phyloP scores from a whole-genome alignment of 2,888 invertebrate genomes.

The Nephrotoma guestfalica region DNA sequence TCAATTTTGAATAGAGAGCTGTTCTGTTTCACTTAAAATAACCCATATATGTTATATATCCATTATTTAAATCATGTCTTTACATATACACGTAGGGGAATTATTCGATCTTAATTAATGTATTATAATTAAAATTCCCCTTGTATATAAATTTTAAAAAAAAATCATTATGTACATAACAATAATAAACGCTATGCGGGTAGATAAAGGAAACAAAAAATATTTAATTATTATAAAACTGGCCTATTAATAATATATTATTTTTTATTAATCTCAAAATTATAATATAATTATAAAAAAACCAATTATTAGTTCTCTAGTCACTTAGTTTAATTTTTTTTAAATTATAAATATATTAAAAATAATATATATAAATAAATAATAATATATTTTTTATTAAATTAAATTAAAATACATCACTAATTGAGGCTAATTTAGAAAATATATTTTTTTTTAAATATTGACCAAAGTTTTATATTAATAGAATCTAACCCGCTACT shows the following conservation, averaged over 20 bases:
- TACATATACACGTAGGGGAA: background rate
- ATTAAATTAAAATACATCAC: background rate
- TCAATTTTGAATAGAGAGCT: too few relatives aligned
- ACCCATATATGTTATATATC: too few relatives aligned
- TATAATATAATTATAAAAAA: background rate
- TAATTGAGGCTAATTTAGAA: background rate
- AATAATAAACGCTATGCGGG: slow-evolving; percentile 1
- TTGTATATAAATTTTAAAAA: background rate
- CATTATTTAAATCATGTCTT: background rate
- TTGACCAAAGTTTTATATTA: background rate
- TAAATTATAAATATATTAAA: background rate
- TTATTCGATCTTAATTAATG: background rate
- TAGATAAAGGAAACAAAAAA: background rate
- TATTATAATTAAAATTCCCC: background rate
- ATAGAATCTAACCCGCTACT: background rate
- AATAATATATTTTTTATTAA: background rate
- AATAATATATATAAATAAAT: background rate
- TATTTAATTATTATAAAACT: background rate
- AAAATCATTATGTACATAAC: background rate
- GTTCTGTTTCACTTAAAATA: too few relatives aligned
- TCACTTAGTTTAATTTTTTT: background rate
- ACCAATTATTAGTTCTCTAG: background rate
- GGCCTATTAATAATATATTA: background rate
- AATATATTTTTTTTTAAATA: background rate
- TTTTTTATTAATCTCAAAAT: background rate